Percentiles rank a stretch among this genome's conserved stretches.
Evolutionary conservation across 2,797 vertebrate genomes (phyloP).

Genomic region (Limosa lapponica): DNA sequence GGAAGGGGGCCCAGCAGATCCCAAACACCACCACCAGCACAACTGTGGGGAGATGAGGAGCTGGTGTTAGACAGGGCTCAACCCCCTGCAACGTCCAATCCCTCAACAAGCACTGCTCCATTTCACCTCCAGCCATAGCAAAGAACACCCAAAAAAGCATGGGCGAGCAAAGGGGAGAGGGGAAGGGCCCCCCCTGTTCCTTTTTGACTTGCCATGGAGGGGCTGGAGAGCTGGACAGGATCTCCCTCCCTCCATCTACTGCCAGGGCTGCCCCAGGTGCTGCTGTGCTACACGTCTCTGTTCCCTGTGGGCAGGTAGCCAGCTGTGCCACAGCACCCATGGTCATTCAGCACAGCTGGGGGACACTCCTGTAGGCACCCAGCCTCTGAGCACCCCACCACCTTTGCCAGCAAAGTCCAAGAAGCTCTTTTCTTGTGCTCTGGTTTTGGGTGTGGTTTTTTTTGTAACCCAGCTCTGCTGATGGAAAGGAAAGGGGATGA

Average conservation of each 20-base stretch:
- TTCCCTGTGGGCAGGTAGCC: neutral
- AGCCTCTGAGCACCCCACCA: neutral
- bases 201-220: neutral
- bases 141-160: neutral
- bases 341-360: neutral
- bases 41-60: constrained; percentile 73
- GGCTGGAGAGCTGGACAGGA: neutral
- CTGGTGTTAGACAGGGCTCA: neutral
- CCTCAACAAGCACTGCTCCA: neutral
- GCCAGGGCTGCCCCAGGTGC: neutral
- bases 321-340: neutral
- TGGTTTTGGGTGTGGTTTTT: neutral
- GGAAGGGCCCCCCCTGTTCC: neutral
- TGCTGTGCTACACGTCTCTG: rapidly evolving
- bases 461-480: neutral
- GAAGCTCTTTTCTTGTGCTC: neutral
- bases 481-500: neutral
- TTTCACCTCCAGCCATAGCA: neutral
- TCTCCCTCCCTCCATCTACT: neutral
- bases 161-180: neutral
- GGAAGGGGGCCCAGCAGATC: constrained; percentile 96
- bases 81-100: neutral
- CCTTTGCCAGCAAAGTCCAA: neutral
- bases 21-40: constrained; percentile 92
- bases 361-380: neutral